Conservation (phyloP, 2,113 vertebrate species). For the Gobiocypris rarus region DNA sequence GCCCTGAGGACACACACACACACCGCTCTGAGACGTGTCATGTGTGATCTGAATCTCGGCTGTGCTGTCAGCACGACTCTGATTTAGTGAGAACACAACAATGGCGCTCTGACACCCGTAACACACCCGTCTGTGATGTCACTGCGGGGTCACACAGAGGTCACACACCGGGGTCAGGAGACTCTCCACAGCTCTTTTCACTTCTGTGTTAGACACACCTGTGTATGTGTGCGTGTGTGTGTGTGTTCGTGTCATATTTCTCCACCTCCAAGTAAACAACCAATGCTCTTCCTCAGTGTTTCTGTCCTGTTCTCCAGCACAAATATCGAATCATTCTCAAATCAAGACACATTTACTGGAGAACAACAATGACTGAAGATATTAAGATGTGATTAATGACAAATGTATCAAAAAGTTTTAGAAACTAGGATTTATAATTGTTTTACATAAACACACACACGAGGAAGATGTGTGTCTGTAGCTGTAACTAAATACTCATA, state of each 20-base stretch:
- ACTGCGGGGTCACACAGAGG: conserved; percentile 67
- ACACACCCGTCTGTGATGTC: conserved; percentile 61
- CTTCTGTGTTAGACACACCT: conserved; percentile 62
- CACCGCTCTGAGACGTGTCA: background rate
- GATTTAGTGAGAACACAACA: conserved; percentile 18
- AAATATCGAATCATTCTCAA: too few species aligned
- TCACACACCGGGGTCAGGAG: conserved; percentile 61
- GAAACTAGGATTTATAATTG: background rate
- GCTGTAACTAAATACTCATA: conserved; percentile 71
- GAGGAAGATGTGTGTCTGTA: conserved; percentile 6
- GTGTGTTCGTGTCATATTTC: conserved; percentile 64
- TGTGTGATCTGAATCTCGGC: conserved; percentile 1
- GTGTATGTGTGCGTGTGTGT: conserved; percentile 72
- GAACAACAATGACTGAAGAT: too few species aligned
- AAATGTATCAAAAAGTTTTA: too few species aligned
- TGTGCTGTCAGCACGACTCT: background rate
- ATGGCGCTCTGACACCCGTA: conserved; percentile 10
- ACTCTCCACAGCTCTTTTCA: conserved; percentile 61
- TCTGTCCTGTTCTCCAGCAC: too few species aligned
- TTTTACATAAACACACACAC: background rate
- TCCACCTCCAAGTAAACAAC: conserved; percentile 58
- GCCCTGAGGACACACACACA: conserved; percentile 33
- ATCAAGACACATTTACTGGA: too few species aligned
- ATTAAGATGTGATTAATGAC: too few species aligned
- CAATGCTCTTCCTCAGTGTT: too few species aligned